These are phyloP conservation scores for Tenodera sinensis DNA, from an alignment of 2,888 invertebrate genomes.

Conservation along the genomic window DNA sequence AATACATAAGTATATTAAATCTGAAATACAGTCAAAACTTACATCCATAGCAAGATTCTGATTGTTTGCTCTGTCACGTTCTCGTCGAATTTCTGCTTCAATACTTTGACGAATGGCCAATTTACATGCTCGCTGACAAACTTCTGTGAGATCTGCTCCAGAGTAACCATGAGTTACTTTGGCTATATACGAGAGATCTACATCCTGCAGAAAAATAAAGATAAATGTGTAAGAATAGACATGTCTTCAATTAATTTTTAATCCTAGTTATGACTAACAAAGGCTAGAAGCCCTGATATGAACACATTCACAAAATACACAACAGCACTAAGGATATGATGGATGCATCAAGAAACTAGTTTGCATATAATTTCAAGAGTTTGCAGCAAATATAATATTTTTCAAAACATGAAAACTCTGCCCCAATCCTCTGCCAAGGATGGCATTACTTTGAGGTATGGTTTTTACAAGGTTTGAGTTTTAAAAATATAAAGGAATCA, in stretches of 20 bases:
- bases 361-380: too few relatives aligned
- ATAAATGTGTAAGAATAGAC: background rate
- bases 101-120: slow-evolving; percentile 97
- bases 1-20: background rate
- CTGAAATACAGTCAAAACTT: slow-evolving; percentile 46
- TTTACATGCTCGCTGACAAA: slow-evolving; percentile 99
- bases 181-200: slow-evolving; percentile 83
- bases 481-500: too few relatives aligned
- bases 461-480: too few relatives aligned
- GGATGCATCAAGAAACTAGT: too few relatives aligned
- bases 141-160: slow-evolving; percentile 98
- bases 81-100: slow-evolving; percentile 89
- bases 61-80: slow-evolving; percentile 79
- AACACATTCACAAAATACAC: background rate
- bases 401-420: too few relatives aligned
- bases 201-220: slow-evolving; percentile 56
- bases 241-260: background rate
- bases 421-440: too few relatives aligned
- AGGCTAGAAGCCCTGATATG: background rate
- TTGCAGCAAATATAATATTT: too few relatives aligned
- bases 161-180: slow-evolving; percentile 93
- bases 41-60: slow-evolving; percentile 79
- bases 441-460: too few relatives aligned
- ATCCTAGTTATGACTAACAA: background rate
- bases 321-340: too few relatives aligned